Base-by-base conservation (phyloP, 2,797 vertebrate genomes). In the Melanogrammus aeglefinus region DNA sequence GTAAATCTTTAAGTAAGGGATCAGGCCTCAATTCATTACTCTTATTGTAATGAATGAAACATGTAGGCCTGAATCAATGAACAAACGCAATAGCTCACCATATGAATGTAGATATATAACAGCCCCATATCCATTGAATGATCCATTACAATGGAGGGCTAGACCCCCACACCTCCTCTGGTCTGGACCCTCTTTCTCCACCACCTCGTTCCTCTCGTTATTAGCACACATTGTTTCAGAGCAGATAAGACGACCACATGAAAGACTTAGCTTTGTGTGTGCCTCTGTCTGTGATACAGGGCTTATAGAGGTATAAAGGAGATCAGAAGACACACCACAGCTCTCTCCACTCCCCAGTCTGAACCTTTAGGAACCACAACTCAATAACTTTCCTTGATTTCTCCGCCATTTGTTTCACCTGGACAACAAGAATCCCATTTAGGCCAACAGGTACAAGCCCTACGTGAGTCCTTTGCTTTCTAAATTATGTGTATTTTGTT, bases 221-320 rank as follows among this genome's bases (percentile, higher is more conserved):
- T 69, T 69, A 27, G 63, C 63, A 69, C 9, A 27, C 57, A 63
- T 63, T 63, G 51, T 57, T 57, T n/a, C 51, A n/a, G 51, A 57
- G 18, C 8, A 86, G 85, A 86, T 85, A 84, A 87, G 83, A 71
- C 38, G 18, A 57, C 51, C 0, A 63, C 80, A 79, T 87, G 79
- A 82, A 75, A 0, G 66, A 29, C n/a, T 77, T 36, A 70, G 21
- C 3, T 12, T 10, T 44, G 41, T 44, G 21, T 75, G 77, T 4
- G 0, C 44, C 80, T 80, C 14, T 72, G 16, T 39, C 18, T 71
- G 74, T 79, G 27, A 77, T 44, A 10, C 72, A 78, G 79, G 57
- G 78, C 35, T n/a, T 31, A 12, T 13, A 39, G 29, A 27, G 18
- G 36, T 81, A 51, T 86, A 87, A 84, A 83, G 6, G 79, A 71